Evolutionary conservation across 92 coral and sea anemone species (phyloP), one percentile per base, ranked within the genome.

Genomic region (Phymanthus crucifer): DNA sequence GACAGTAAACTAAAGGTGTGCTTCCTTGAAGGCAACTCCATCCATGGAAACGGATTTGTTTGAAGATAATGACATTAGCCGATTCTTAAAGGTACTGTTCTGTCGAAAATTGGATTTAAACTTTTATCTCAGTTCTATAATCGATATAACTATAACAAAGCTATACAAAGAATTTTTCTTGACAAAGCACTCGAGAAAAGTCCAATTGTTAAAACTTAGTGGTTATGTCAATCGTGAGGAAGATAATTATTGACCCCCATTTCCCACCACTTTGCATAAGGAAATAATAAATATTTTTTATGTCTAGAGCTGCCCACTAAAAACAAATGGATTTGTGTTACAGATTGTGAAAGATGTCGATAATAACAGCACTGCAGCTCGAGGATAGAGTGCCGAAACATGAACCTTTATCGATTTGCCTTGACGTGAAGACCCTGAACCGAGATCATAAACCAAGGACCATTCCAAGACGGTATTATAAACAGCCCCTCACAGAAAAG

Each of bases 21-120:
- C 14, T 5, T 61, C 12, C 68, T 61, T 8, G 19, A 18, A 64
- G 18, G n/a, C 27, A 38, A 71, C 29, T 2, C n/a, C 2, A 0
- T 26, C 79, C 71, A 77, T 77, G 33, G 81, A 77, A 61, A 77
- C 81, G 72, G 72, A 38, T 76, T 77, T 65, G 81, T 77, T 38
- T 77, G 27, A 46, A 10, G 36, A 24, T 26, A 6, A 71, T 71
- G 16, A 34, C 46, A 36, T 35, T 23, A 37, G 57, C 61, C 14
- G 50, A 27, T 31, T 32, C 37, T 77, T 13, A 34, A 58, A 77
- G 73, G 81, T 77, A 61, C 48, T 43, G 48, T 43, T 43, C 48
- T 23, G 72, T 64, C 34, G 16, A 47, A 73, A 36, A 3, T 4
- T 23, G 29, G 27, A 18, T 61, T 17, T 18, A 3, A 61, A 31